These are phyloP conservation scores for Stigmatopora nigra DNA, from an alignment of 2,113 vertebrate species.

Conservation along the genomic window DNA sequence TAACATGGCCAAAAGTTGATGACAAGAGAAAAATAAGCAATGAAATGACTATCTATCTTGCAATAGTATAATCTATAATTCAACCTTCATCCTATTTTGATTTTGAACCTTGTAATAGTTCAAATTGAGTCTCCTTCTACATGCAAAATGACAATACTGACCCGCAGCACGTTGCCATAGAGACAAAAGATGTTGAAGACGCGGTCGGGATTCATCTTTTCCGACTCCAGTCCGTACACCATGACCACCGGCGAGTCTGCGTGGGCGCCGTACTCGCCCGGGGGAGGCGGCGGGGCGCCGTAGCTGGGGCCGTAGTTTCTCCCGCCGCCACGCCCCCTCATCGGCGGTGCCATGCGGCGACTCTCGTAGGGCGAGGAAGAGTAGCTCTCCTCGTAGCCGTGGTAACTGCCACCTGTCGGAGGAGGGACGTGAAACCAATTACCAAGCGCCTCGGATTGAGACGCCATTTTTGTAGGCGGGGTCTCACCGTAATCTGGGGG, in stretches of 20 bases:
- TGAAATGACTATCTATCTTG: too few species aligned
- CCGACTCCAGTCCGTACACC: constrained; percentile 83
- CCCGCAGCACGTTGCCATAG: constrained; percentile 91
- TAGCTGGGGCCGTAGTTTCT: constrained; percentile 71
- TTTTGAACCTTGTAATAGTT: too few species aligned
- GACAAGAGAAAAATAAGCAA: too few species aligned
- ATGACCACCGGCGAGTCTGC: constrained; percentile 87
- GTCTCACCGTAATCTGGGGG: constrained; percentile 81
- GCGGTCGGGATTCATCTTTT: constrained; percentile 85
- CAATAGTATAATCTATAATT: too few species aligned
- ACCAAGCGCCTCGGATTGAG: too few species aligned
- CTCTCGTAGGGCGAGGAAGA: constrained; percentile 81
- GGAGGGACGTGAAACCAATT: constrained; percentile 39
- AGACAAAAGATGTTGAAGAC: constrained; percentile 93
- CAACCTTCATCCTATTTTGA: too few species aligned
- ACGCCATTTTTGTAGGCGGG: too few species aligned
- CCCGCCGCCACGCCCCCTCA: constrained; percentile 76
- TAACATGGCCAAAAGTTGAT: too few species aligned
- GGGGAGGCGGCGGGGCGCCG: constrained; percentile 80
- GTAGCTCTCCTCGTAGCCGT: constrained; percentile 87
- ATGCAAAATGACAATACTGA: constrained; percentile 33
- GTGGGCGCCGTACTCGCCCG: constrained; percentile 80
- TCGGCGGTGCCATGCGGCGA: constrained; percentile 83
- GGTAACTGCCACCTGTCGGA: constrained; percentile 72
- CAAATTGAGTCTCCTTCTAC: too few species aligned